Percentiles rank a stretch among this genome's conserved stretches.
Conservation (phyloP, 2,888 invertebrate genomes). For the Herminia tarsipennalis region DNA sequence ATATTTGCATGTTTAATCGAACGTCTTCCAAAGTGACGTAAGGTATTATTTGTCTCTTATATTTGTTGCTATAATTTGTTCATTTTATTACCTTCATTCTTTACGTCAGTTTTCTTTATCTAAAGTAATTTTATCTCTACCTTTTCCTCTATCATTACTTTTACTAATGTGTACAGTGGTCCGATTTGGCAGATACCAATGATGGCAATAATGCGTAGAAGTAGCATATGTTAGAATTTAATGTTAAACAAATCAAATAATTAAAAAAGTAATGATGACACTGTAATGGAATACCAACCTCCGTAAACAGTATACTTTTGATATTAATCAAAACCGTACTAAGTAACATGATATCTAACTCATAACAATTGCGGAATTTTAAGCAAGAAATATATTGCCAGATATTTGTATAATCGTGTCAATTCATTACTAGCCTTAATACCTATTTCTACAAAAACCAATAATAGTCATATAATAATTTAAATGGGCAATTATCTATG, state of each 20-base stretch:
- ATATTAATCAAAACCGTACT: too few relatives aligned
- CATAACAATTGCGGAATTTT: too few relatives aligned
- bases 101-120: conserved; percentile 20
- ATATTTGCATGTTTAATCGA: conserved; percentile 81
- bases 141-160: conserved; percentile 24
- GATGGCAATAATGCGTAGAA: neutral
- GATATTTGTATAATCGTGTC: neutral
- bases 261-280: too few relatives aligned
- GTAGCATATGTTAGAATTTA: neutral
- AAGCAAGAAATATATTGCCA: too few relatives aligned
- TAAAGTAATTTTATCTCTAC: too few relatives aligned
- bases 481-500: neutral
- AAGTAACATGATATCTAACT: too few relatives aligned
- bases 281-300: too few relatives aligned
- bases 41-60: conserved; percentile 52
- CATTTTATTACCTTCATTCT: conserved; percentile 15
- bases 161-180: conserved; percentile 26
- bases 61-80: conserved; percentile 28
- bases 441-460: neutral
- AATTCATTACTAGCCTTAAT: neutral
- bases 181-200: conserved; percentile 2
- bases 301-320: too few relatives aligned
- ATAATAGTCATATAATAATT: neutral
- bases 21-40: conserved; percentile 85
- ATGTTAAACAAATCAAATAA: too few relatives aligned